A percentile compares a stretch with the other conserved stretches of the same genome.
These are phyloP conservation scores for Dermochelys coriacea DNA, from an alignment of 2,797 vertebrate genomes.

Conservation along the genomic window DNA sequence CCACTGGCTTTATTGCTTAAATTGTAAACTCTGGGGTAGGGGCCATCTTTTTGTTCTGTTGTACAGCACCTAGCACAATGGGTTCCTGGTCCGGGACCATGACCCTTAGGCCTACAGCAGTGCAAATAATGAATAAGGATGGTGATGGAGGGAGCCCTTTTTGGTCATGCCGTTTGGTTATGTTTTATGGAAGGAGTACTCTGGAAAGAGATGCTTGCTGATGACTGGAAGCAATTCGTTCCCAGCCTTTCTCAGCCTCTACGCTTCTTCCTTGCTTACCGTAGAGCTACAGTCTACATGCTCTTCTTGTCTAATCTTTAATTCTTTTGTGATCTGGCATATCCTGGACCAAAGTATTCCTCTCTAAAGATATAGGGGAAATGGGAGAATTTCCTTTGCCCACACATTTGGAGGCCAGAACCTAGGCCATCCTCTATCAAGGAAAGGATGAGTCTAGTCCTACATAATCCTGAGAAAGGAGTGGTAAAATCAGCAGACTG, in stretches of 20 bases:
- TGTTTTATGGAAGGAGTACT: not conserved
- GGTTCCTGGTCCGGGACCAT: fast-evolving
- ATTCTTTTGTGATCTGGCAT: not conserved
- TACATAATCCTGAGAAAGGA: not conserved
- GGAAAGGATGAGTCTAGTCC: not conserved
- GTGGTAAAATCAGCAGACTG: not conserved
- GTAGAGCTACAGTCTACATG: not conserved
- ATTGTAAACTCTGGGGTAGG: not conserved
- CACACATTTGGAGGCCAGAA: not conserved
- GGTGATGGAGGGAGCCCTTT: not conserved
- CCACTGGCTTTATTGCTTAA: not conserved
- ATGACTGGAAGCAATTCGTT: not conserved
- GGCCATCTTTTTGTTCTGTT: not conserved
- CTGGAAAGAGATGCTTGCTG: not conserved
- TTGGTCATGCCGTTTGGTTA: not conserved
- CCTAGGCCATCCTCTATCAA: not conserved
- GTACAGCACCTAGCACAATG: not conserved
- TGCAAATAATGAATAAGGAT: not conserved
- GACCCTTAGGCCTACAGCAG: not conserved
- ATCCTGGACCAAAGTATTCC: not conserved
- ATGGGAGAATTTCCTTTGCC: not conserved
- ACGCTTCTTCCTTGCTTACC: not conserved
- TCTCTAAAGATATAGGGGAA: conserved; percentile 6
- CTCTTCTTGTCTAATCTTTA: not conserved
- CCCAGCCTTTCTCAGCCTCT: not conserved